These are phyloP conservation scores for Knipowitschia caucasica DNA, from an alignment of 2,797 vertebrate species.

Conservation along the genomic window DNA sequence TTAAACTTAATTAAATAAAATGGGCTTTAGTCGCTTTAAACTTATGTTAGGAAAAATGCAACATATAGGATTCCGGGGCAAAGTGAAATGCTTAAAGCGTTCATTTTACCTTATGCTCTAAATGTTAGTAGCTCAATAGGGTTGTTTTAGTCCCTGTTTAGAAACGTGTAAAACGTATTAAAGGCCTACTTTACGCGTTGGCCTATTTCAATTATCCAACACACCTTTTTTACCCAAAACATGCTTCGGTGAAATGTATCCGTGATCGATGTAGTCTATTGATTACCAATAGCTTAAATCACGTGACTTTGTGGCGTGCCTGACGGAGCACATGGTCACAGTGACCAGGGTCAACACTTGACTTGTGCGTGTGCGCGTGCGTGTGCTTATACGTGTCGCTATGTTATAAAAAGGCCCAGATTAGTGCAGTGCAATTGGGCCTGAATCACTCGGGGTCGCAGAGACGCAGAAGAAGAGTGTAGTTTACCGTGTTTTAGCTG, in stretches of 20 bases:
- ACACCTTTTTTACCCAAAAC: slow-evolving; percentile 6
- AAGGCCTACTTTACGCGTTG: background rate
- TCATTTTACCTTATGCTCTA: background rate
- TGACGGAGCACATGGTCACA: slow-evolving; percentile 38
- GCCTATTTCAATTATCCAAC: background rate
- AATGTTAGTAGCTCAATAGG: too few species aligned
- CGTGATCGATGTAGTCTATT: slow-evolving; percentile 55
- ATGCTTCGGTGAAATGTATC: slow-evolving; percentile 51
- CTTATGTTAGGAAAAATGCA: too few species aligned
- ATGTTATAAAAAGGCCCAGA: background rate
- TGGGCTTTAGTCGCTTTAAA: background rate
- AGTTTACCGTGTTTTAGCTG: too few species aligned
- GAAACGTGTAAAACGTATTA: background rate
- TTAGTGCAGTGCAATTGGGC: background rate
- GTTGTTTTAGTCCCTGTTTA: too few species aligned
- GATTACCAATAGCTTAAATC: slow-evolving; percentile 57
- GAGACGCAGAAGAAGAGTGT: too few species aligned
- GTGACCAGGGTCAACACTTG: slow-evolving; percentile 31
- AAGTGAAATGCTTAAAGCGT: background rate
- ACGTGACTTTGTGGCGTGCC: slow-evolving; percentile 30
- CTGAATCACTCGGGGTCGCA: too few species aligned
- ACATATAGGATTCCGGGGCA: background rate
- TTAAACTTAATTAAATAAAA: background rate
- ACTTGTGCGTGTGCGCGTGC: slow-evolving; percentile 45
- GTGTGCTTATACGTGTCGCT: background rate